Evolutionary conservation across 2,113 vertebrate species (phyloP), one percentile per base, ranked within the genome.

Genomic region (Halcyon malimbica): DNA sequence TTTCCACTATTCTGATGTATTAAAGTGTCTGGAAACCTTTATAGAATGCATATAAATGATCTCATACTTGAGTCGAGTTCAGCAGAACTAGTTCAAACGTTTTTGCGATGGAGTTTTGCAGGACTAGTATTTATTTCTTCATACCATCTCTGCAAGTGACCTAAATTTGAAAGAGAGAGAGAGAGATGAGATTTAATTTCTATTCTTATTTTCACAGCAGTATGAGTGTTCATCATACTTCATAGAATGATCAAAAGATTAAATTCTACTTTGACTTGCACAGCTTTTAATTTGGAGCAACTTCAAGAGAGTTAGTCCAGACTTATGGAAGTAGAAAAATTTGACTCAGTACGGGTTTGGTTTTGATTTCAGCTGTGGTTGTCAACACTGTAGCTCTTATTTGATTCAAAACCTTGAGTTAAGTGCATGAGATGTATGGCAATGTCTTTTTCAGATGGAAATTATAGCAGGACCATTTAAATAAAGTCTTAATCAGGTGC

Each of bases 401-500:
- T 75, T 62, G 35, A 82, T 41, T 91, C 51, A 78, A 78, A 94
- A 41, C 29, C 50, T 84, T 39, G 75, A 64, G 77, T 73, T 39
- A 84, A 89, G 80, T 71, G 65, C 50, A 16, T 75, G 37, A 94
- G 77, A 62, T 95, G 62, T 77, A 87, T 42, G 73, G 15, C 63
- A 39, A 11, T 21, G 2, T 94, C 81, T 53, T 89, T 97, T 83
- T 63, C 65, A 69, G 64, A 68, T 83, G 48, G 86, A 91, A 96
- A 90, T 80, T 82, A 79, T 35, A 80, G 26, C 31, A 93, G 73
- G 60, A 70, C 44, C 37, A 26, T 83, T 96, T 89, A 87, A 73
- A 95, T 85, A 90, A 97, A 81, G 56, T 63, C 69, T 96, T 98
- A 96, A 97, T 85, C 53, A 80, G 37, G 39, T 97, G 26, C 50